Evolutionary conservation across 2,797 vertebrate species (phyloP).

Genomic region (Sternarchorhynchus goeldii): DNA sequence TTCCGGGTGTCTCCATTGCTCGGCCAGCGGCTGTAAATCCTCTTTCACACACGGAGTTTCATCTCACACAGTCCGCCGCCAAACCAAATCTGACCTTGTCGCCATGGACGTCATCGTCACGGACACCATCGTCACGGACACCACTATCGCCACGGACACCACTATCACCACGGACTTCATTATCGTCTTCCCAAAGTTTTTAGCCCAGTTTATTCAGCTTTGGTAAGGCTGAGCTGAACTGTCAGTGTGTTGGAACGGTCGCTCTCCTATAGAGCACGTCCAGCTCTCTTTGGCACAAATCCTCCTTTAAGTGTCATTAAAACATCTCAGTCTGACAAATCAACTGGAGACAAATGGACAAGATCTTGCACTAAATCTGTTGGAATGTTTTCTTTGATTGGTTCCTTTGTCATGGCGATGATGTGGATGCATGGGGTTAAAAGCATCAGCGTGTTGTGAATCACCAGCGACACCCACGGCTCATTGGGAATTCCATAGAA

Average conservation of each 20-base stretch:
- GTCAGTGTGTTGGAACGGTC: not conserved
- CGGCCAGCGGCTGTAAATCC: slow-evolving; percentile 45
- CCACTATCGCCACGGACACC: slow-evolving; percentile 27
- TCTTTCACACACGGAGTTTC: slow-evolving; percentile 44
- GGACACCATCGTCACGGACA: too few relatives aligned
- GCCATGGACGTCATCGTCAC: slow-evolving; percentile 33
- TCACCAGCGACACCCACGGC: slow-evolving; percentile 57
- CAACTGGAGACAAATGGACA: not conserved
- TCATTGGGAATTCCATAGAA: slow-evolving; percentile 73
- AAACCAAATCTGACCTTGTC: slow-evolving; percentile 10
- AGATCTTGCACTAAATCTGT: slow-evolving; percentile 14
- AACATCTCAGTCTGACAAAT: not conserved
- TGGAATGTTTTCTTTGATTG: slow-evolving; percentile 31
- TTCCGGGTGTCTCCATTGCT: slow-evolving; percentile 49
- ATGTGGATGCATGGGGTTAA: slow-evolving; percentile 64
- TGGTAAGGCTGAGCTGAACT: slow-evolving; percentile 7
- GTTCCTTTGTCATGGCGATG: slow-evolving; percentile 35
- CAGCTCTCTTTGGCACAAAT: not conserved
- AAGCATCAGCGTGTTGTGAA: slow-evolving; percentile 60
- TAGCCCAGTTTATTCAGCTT: slow-evolving; percentile 30
- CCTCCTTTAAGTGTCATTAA: not conserved
- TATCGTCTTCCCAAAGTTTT: slow-evolving; percentile 9
- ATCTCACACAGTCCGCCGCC: slow-evolving; percentile 15
- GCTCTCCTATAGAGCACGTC: not conserved
- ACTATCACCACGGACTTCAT: slow-evolving; percentile 16